Evolutionary conservation across 1,140 invertebrate species (phyloP).

Genomic region (Drosophila serrata): DNA sequence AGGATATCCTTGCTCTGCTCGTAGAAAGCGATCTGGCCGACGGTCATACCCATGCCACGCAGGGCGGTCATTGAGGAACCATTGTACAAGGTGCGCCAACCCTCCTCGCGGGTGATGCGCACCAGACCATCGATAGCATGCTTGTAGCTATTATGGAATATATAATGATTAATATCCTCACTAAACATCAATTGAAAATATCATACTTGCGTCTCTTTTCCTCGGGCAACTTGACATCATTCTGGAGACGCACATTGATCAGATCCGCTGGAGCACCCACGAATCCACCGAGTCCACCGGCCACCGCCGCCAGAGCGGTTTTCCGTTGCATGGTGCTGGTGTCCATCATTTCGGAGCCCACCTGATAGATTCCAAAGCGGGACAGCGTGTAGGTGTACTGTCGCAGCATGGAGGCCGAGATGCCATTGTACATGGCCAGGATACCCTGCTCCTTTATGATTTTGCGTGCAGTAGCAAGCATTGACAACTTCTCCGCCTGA

Average conservation of each 20-base stretch:
- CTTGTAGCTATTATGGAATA: conserved; percentile 96
- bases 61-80: conserved; percentile 95
- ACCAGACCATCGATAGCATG: conserved; percentile 97
- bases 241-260: conserved; percentile 67
- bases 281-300: conserved; percentile 44
- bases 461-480: conserved; percentile 5
- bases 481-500: conserved; percentile 91
- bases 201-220: conserved; percentile 86
- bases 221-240: conserved; percentile 55
- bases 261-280: conserved; percentile 66
- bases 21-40: conserved; percentile 98
- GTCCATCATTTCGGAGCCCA: conserved; percentile 43
- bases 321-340: conserved; percentile 51
- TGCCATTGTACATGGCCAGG: conserved; percentile 85
- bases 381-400: conserved; percentile 66
- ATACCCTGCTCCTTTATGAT: conserved; percentile 84
- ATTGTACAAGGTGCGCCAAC: conserved; percentile 91
- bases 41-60: conserved; percentile 96
- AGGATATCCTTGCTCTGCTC: conserved; percentile 88
- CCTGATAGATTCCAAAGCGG: conserved; percentile 60
- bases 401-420: conserved; percentile 62
- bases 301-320: conserved; percentile 18
- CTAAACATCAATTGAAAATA: conserved; percentile 85
- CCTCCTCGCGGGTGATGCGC: conserved; percentile 93
- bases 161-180: background rate